These are phyloP conservation scores for Papilio xuthus DNA, from an alignment of 1,140 invertebrate species.

Conservation along the genomic window DNA sequence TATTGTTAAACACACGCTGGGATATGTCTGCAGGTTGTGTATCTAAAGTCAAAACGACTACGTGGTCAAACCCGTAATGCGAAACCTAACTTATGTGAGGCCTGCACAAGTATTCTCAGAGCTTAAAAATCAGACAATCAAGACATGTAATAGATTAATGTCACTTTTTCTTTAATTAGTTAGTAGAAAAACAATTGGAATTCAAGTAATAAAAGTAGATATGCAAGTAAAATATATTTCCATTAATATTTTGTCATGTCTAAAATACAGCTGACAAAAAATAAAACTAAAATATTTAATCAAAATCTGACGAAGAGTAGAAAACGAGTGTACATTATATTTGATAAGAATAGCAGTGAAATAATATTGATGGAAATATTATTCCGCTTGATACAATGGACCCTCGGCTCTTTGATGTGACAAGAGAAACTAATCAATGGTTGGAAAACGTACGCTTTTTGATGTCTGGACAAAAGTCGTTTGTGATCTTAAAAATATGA, in stretches of 20 bases:
- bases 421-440: slow-evolving; percentile 70
- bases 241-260: too few species aligned
- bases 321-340: slow-evolving; percentile 44
- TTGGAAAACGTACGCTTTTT: slow-evolving; percentile 62
- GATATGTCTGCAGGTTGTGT: too few species aligned
- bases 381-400: slow-evolving; percentile 67
- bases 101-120: background rate
- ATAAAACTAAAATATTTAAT: background rate
- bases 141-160: too few species aligned
- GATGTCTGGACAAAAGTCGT: slow-evolving; percentile 50
- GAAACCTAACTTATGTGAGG: background rate
- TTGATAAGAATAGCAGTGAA: slow-evolving; percentile 40
- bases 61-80: too few species aligned
- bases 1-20: too few species aligned
- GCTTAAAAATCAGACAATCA: background rate
- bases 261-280: background rate
- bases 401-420: slow-evolving; percentile 70
- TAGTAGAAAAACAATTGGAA: too few species aligned
- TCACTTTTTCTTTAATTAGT: too few species aligned
- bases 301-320: background rate
- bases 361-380: slow-evolving; percentile 68
- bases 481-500: slow-evolving; percentile 37
- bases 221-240: too few species aligned
- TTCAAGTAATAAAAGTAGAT: too few species aligned
- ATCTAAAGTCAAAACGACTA: too few species aligned